phyloP scores from a whole-genome alignment of 2,113 vertebrate genomes.

The Cygnus atratus region DNA sequence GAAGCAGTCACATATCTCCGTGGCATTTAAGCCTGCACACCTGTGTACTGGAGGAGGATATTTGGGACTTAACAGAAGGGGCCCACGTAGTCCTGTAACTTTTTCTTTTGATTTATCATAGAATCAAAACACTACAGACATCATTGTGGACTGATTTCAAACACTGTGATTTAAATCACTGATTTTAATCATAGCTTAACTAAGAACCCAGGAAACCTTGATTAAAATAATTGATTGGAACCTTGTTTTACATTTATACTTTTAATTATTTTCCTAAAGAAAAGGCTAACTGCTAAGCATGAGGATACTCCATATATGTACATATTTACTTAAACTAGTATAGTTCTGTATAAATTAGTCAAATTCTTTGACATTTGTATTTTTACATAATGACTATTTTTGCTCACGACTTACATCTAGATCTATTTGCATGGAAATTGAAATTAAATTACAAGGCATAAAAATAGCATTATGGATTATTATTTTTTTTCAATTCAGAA shows the following conservation, averaged over 20 bases:
- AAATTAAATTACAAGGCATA: neutral
- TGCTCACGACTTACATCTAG: neutral
- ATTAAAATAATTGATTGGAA: conserved; percentile 9
- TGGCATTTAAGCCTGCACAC: neutral
- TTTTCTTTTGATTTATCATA: neutral
- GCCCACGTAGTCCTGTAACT: neutral
- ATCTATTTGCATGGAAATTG: neutral
- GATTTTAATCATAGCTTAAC: neutral
- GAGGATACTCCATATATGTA: neutral
- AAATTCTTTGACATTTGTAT: neutral
- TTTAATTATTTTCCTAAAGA: neutral
- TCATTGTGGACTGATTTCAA: neutral
- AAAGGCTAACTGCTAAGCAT: conserved; percentile 10
- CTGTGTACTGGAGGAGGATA: neutral
- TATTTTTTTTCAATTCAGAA: neutral
- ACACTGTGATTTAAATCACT: neutral
- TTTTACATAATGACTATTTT: neutral
- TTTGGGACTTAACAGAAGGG: neutral
- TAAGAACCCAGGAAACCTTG: neutral
- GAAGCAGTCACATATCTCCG: neutral
- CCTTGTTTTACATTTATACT: neutral
- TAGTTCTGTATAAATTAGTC: neutral
- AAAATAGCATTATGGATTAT: neutral
- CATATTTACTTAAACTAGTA: neutral
- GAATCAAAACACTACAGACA: neutral